phyloP scores from a whole-genome alignment of 1,140 invertebrate species.

The Pteromalus puparum region DNA sequence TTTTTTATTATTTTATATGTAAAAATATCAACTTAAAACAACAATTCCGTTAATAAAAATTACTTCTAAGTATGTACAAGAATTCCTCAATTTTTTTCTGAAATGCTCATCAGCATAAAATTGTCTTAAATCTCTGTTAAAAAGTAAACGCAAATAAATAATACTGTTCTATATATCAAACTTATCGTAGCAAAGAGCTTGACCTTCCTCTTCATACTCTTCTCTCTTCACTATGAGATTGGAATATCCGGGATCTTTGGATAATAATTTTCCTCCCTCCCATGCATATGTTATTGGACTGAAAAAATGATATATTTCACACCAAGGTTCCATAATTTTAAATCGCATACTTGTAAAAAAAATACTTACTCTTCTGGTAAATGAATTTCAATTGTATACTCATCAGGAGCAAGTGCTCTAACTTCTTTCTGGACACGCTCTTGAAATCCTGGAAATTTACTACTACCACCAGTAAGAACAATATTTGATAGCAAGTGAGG shows the following conservation, averaged over 20 bases:
- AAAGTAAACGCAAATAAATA: slow-evolving; percentile 30
- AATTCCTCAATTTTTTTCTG: background rate
- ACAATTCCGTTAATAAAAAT: slow-evolving; percentile 4
- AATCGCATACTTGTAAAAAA: slow-evolving; percentile 18
- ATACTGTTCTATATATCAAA: slow-evolving; percentile 78
- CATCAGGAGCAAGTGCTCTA: slow-evolving; percentile 84
- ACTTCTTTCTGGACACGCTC: slow-evolving; percentile 89
- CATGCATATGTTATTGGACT: slow-evolving; percentile 91
- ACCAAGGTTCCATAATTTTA: slow-evolving; percentile 33
- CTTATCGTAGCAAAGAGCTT: slow-evolving; percentile 80
- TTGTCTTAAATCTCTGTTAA: background rate
- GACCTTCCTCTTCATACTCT: slow-evolving; percentile 92
- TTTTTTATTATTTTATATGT: slow-evolving; percentile 2
- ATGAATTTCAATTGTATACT: slow-evolving; percentile 84
- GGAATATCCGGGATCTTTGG: slow-evolving; percentile 84
- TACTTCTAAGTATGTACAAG: slow-evolving; percentile 5
- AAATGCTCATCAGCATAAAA: background rate
- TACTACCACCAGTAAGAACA: slow-evolving; percentile 93
- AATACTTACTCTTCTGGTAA: slow-evolving; percentile 80
- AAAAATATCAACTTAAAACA: slow-evolving; percentile 1
- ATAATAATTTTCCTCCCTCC: slow-evolving; percentile 88
- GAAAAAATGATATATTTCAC: slow-evolving; percentile 60
- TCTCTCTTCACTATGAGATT: slow-evolving; percentile 86
- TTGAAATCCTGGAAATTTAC: slow-evolving; percentile 88
- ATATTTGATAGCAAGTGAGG: slow-evolving; percentile 93